Percentiles rank a stretch among this genome's conserved stretches.
phyloP scores from a whole-genome alignment of 2,888 invertebrate species.

The Lithophane semibrunnea region DNA sequence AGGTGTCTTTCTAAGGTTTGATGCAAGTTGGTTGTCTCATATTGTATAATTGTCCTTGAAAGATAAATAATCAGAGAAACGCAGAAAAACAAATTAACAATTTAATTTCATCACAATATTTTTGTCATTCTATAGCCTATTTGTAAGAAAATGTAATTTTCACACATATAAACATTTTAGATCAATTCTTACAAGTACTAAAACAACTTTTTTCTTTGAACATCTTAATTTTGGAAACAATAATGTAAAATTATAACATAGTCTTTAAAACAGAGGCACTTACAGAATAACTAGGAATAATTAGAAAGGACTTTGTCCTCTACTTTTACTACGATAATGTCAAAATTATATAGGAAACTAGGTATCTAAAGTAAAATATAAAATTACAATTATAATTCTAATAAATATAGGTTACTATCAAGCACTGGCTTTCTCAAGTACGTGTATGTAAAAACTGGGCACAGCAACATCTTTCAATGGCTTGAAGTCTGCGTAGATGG shows the following conservation, averaged over 20 bases:
- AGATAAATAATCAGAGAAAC: not conserved
- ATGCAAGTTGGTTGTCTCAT: not conserved
- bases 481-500: constrained; percentile 96
- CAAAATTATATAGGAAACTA: not conserved
- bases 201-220: constrained; percentile 6
- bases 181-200: constrained; percentile 16
- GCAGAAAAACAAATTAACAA: constrained; percentile 32
- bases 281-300: constrained; percentile 5
- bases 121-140: constrained; percentile 7
- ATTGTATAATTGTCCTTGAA: not conserved
- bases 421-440: constrained; percentile 91
- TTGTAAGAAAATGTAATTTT: not conserved
- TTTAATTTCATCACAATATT: constrained; percentile 48
- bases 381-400: not conserved
- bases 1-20: not conserved
- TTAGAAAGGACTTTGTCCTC: not conserved
- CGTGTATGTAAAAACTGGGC: constrained; percentile 96
- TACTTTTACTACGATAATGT: not conserved
- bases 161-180: constrained; percentile 13
- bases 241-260: not conserved
- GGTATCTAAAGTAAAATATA: not conserved
- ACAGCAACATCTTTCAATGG: constrained; percentile 90
- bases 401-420: constrained; percentile 16
- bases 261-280: not conserved
- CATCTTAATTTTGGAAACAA: constrained; percentile 9